Conservation (phyloP, 1,140 invertebrate species). For the Pseudoatta argentina region DNA sequence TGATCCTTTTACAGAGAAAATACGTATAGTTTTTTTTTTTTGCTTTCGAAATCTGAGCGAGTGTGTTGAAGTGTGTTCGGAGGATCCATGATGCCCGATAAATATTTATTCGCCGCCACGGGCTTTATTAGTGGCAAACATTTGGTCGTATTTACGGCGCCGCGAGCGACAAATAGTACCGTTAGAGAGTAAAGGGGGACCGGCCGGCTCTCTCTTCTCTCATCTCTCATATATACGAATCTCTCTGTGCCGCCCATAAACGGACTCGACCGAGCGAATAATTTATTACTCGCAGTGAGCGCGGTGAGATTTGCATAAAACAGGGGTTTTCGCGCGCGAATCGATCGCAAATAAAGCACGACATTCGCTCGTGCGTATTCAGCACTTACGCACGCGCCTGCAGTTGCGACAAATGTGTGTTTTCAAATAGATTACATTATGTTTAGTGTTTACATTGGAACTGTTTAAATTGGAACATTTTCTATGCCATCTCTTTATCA, state of each 20-base stretch:
- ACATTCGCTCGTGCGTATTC: conserved; percentile 66
- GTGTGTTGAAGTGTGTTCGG: conserved; percentile 27
- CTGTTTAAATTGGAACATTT: neutral
- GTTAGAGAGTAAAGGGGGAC: conserved; percentile 25
- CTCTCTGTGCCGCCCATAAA: conserved; percentile 69
- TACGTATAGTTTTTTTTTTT: neutral
- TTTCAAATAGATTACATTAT: neutral
- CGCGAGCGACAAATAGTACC: conserved; percentile 76
- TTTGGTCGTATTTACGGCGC: conserved; percentile 77
- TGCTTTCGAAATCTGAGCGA: conserved; percentile 32
- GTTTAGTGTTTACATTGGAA: neutral
- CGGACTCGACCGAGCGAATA: conserved; percentile 75
- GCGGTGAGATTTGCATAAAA: conserved; percentile 79
- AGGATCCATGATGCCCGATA: conserved; percentile 70
- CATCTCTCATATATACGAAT: conserved; percentile 59
- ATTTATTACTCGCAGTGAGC: conserved; percentile 76
- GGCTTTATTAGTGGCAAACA: conserved; percentile 76
- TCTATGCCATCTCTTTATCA: neutral
- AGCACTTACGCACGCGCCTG: conserved; percentile 4
- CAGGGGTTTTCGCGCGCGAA: conserved; percentile 75
- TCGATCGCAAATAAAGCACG: conserved; percentile 76
- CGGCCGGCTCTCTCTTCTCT: conserved; percentile 11
- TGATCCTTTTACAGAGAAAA: conserved; percentile 13
- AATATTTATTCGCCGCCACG: conserved; percentile 74
- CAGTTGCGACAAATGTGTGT: neutral